These are phyloP conservation scores for Furcifer pardalis DNA, from an alignment of 2,797 vertebrate species.

Conservation along the genomic window DNA sequence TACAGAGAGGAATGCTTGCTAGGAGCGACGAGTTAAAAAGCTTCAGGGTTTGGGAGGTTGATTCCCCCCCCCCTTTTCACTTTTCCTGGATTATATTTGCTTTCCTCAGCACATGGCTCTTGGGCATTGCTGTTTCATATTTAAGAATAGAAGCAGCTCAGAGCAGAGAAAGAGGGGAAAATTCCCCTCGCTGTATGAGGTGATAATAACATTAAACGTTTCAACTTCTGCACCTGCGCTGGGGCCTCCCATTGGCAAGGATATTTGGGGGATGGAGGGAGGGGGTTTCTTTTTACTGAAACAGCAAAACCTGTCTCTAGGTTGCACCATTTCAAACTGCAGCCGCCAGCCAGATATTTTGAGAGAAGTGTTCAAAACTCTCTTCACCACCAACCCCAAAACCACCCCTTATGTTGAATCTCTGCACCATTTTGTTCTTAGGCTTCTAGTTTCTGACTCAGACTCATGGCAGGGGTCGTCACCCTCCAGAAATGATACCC, in stretches of 20 bases:
- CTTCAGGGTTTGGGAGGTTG: neutral
- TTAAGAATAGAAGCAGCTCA: conserved; percentile 42
- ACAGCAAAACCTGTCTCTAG: too few relatives aligned
- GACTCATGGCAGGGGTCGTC: too few relatives aligned
- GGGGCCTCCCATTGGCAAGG: neutral
- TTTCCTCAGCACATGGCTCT: conserved; percentile 48
- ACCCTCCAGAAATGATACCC: too few relatives aligned
- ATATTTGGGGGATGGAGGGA: too few relatives aligned
- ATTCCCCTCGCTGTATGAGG: neutral
- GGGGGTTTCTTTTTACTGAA: neutral
- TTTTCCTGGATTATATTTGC: conserved; percentile 66
- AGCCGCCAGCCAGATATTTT: neutral
- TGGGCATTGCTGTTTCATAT: conserved; percentile 57
- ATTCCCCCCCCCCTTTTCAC: conserved; percentile 38
- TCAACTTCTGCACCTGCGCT: conserved; percentile 53
- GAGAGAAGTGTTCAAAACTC: neutral
- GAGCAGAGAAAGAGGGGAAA: neutral
- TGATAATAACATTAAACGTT: conserved; percentile 29
- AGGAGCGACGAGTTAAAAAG: conserved; percentile 3
- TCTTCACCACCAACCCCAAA: neutral
- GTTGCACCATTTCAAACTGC: neutral
- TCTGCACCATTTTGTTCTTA: neutral
- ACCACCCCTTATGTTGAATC: neutral
- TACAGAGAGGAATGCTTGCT: conserved; percentile 59
- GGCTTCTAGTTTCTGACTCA: neutral